These are phyloP conservation scores for Mastomys coucha DNA, from an alignment of 2,113 vertebrate species.

Conservation along the genomic window DNA sequence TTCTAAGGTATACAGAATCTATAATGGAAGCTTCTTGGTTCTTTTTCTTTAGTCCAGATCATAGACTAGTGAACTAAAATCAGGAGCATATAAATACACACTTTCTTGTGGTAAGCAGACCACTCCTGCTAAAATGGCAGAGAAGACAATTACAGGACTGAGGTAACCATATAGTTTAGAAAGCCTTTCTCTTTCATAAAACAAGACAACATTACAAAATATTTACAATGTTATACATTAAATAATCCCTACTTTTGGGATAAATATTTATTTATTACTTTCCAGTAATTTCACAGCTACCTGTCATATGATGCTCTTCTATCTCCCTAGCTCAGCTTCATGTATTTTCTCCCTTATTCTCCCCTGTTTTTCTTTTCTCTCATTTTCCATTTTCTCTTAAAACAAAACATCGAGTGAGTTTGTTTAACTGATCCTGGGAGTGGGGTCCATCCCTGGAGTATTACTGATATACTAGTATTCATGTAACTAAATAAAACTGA, in stretches of 20 bases:
- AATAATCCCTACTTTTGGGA: not conserved
- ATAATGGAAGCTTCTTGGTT: not conserved
- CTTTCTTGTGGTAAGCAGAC: not conserved
- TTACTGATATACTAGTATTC: not conserved
- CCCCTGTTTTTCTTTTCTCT: not conserved
- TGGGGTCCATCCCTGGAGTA: not conserved
- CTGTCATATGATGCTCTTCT: not conserved
- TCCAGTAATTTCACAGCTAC: not conserved
- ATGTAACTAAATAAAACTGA: not conserved
- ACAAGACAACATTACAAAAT: not conserved
- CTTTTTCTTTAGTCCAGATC: not conserved
- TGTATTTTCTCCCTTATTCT: not conserved
- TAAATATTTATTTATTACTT: not conserved
- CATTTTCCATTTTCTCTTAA: not conserved
- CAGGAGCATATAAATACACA: not conserved
- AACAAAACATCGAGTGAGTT: not conserved
- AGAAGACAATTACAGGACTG: not conserved
- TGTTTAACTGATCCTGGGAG: not conserved
- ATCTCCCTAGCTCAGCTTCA: not conserved
- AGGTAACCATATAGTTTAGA: not conserved
- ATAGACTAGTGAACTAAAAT: not conserved
- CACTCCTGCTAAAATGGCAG: not conserved
- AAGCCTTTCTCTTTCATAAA: not conserved
- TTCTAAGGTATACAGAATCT: not conserved
- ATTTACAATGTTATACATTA: conserved; percentile 40